phyloP scores from a whole-genome alignment of 2,888 invertebrate species.

The Torymus tubicola region DNA sequence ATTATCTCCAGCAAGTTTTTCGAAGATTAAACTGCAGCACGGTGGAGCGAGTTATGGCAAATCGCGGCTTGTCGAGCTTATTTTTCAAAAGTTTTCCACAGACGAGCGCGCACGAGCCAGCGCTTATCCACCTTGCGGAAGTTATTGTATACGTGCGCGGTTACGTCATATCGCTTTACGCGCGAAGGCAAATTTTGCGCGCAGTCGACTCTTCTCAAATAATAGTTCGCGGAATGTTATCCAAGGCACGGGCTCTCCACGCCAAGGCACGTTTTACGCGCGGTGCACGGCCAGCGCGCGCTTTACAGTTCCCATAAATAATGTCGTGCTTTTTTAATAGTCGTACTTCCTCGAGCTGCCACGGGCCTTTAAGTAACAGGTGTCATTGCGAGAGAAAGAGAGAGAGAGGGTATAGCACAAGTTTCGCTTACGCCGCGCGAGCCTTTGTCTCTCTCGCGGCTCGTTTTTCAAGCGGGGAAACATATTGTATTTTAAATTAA shows the following conservation, averaged over 20 bases:
- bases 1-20: too few species aligned
- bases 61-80: background rate
- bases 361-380: too few species aligned
- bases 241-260: conserved; percentile 10
- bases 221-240: conserved; percentile 54
- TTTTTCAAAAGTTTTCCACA: conserved; percentile 5
- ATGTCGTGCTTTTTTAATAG: conserved; percentile 15
- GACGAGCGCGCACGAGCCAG: background rate
- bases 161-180: conserved; percentile 54
- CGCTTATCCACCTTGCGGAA: conserved; percentile 44
- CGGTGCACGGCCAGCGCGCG: conserved; percentile 2
- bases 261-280: background rate
- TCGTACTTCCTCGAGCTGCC: background rate
- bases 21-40: too few species aligned
- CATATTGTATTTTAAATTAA: background rate
- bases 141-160: conserved; percentile 32
- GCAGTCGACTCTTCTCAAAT: conserved; percentile 29
- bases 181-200: conserved; percentile 52
- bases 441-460: too few species aligned
- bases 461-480: too few species aligned
- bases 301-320: conserved; percentile 32
- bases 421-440: too few species aligned
- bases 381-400: too few species aligned
- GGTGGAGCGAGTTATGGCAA: too few species aligned
- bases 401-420: too few species aligned